phyloP scores from a whole-genome alignment of 2,797 vertebrate genomes.

The Paedocypris micromegethes region DNA sequence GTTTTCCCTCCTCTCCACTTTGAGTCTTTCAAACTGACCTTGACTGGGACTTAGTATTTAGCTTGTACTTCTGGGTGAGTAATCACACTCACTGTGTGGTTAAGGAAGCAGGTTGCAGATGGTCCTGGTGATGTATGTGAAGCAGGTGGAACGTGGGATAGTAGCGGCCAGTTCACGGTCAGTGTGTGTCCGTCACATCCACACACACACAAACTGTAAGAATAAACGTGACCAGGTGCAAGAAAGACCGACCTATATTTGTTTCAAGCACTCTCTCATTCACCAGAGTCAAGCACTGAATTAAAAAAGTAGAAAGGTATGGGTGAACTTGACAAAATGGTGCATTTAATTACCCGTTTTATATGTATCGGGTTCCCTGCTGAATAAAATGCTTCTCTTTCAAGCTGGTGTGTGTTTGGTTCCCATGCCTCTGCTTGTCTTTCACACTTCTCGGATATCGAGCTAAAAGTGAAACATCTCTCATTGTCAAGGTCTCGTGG shows the following conservation, averaged over 20 bases:
- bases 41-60: conserved; percentile 25
- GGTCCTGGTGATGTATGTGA: conserved; percentile 16
- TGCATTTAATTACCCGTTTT: background rate
- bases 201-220: background rate
- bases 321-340: background rate
- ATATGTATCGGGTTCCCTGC: background rate
- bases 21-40: conserved; percentile 24
- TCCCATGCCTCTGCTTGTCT: conserved; percentile 18
- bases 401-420: background rate
- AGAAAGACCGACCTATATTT: background rate
- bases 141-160: conserved; percentile 26
- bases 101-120: conserved; percentile 28
- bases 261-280: background rate
- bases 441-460: conserved; percentile 39
- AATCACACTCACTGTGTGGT: conserved; percentile 16
- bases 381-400: conserved; percentile 1
- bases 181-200: conserved; percentile 7
- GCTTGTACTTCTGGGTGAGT: conserved; percentile 9
- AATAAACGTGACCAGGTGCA: background rate
- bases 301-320: background rate
- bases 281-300: background rate
- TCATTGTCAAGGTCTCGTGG: conserved; percentile 40
- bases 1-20: background rate
- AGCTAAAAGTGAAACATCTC: conserved; percentile 37
- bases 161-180: conserved; percentile 6